phyloP scores from a whole-genome alignment of 92 coral and sea anemone genomes.

The Hydrozoanthus gracilis region DNA sequence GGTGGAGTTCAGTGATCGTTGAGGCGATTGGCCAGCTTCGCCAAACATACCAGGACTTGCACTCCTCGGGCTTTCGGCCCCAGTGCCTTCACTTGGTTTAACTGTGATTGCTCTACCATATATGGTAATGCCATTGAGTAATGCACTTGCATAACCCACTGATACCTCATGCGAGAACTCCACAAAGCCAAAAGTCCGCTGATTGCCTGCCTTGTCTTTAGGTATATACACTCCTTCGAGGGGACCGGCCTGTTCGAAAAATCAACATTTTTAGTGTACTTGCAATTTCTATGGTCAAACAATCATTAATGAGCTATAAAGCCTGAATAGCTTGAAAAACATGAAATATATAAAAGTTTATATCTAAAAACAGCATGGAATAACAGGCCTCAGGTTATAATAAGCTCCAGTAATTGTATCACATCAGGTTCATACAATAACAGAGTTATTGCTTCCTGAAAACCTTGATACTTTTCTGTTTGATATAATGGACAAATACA shows the following conservation, averaged over 20 bases:
- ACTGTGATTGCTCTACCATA: conserved; percentile 79
- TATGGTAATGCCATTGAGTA: conserved; percentile 83
- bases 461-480: too few species aligned
- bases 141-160: conserved; percentile 75
- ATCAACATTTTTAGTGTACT: neutral
- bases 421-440: too few species aligned
- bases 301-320: too few species aligned
- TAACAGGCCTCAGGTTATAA: neutral
- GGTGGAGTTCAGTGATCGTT: neutral
- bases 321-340: neutral
- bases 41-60: conserved; percentile 26
- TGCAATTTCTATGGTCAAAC: too few species aligned
- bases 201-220: conserved; percentile 88
- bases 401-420: too few species aligned
- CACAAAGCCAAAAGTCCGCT: conserved; percentile 81
- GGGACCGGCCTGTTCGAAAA: conserved; percentile 84
- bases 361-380: neutral
- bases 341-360: too few species aligned
- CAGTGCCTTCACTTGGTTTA: conserved; percentile 43
- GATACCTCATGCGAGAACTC: conserved; percentile 83
- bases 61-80: conserved; percentile 25
- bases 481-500: too few species aligned
- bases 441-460: too few species aligned
- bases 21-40: conserved; percentile 14
- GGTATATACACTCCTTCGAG: conserved; percentile 85